phyloP scores from a whole-genome alignment of 1,140 invertebrate species.

The Drosophila ercepeae region DNA sequence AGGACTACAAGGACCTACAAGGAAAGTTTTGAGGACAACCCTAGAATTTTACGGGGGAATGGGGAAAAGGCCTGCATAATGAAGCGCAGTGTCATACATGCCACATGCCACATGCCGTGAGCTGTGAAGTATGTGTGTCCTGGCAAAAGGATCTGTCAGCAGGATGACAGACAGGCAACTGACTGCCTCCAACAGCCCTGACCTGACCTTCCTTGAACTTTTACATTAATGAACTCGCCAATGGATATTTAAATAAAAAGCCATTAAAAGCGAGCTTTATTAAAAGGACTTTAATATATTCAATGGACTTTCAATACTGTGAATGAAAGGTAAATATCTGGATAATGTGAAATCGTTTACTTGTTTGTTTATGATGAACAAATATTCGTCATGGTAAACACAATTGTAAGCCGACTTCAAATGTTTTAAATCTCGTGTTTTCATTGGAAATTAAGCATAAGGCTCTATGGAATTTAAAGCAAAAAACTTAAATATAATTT shows the following conservation, averaged over 20 bases:
- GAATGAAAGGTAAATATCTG: conserved; percentile 3
- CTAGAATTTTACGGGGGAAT: conserved; percentile 16
- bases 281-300: conserved; percentile 2
- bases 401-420: background rate
- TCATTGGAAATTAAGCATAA: background rate
- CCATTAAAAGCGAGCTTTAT: conserved; percentile 1
- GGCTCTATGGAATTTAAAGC: too few relatives aligned
- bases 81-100: conserved; percentile 61
- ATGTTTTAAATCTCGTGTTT: background rate
- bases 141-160: conserved; percentile 31
- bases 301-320: conserved; percentile 5
- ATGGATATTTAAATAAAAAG: conserved; percentile 21
- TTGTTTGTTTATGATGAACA: too few relatives aligned
- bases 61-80: conserved; percentile 55
- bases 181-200: conserved; percentile 6
- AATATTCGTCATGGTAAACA: background rate
- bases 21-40: conserved; percentile 17
- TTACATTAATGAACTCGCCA: conserved; percentile 21
- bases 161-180: conserved; percentile 5
- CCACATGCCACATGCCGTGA: conserved; percentile 59
- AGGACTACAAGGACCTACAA: background rate
- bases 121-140: conserved; percentile 29
- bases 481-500: background rate
- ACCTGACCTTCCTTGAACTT: conserved; percentile 11
- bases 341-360: background rate